Conservation (phyloP, 2,888 invertebrate species). For the Cepaea hortensis region DNA sequence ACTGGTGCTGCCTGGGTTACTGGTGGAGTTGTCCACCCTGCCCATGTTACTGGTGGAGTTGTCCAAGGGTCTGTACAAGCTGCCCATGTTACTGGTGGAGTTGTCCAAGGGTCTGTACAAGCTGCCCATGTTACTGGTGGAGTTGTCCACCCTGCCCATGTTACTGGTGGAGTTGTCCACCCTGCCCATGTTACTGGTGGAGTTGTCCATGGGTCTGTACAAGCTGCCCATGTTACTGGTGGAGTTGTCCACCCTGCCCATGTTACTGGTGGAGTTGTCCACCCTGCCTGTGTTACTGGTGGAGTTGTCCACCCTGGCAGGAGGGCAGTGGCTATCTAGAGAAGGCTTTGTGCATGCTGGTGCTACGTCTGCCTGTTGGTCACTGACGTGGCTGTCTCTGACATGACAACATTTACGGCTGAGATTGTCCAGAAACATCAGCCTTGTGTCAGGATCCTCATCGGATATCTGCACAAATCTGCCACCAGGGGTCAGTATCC, state of each 20-base stretch:
- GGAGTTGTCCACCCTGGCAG: not conserved
- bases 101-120: not conserved
- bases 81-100: not conserved
- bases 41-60: no score
- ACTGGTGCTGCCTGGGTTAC: not conserved
- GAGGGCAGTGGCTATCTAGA: not conserved
- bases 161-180: not conserved
- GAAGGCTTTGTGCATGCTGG: not conserved
- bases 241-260: not conserved
- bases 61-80: not conserved
- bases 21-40: not conserved
- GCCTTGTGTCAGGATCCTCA: slow-evolving; percentile 54
- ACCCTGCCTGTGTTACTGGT: not conserved
- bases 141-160: not conserved
- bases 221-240: no score
- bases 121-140: no score
- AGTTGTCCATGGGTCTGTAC: not conserved
- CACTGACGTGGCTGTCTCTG: not conserved
- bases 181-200: no score
- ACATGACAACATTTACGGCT: not conserved
- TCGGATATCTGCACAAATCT: slow-evolving; percentile 52
- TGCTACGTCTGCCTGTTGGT: no score
- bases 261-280: not conserved
- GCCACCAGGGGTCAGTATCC: slow-evolving; percentile 45
- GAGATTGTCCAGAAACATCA: slow-evolving; percentile 44